A percentile compares a stretch with the other conserved stretches of the same genome.
Evolutionary conservation across 2,113 vertebrate genomes (phyloP).

Genomic region (Lycocorax pyrrhopterus): DNA sequence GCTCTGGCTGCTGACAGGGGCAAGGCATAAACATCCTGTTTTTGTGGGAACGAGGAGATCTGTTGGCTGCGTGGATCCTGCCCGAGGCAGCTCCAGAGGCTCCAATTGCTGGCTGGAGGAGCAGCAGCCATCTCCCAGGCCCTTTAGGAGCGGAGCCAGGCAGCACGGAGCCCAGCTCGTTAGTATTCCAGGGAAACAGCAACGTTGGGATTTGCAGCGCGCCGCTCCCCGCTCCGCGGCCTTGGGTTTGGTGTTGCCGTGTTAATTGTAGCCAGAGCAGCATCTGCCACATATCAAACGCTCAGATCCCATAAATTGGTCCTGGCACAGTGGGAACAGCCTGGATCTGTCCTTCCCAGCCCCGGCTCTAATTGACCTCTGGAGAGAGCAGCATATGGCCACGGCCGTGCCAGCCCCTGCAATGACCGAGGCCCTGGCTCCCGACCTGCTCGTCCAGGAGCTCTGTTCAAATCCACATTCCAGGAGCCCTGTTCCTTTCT

Average conservation of each 20-base stretch:
- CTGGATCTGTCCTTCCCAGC: not conserved
- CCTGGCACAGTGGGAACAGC: not conserved
- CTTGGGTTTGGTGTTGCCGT: not conserved
- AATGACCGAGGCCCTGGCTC: accelerated
- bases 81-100: not conserved
- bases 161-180: not conserved
- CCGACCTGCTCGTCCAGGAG: not conserved
- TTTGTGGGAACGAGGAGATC: not conserved
- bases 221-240: not conserved
- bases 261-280: not conserved
- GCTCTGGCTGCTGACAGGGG: not conserved
- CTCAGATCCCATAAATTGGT: not conserved
- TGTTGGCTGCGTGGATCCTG: not conserved
- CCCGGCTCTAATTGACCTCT: not conserved
- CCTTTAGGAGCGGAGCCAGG: not conserved
- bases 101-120: not conserved
- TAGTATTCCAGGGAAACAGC: not conserved
- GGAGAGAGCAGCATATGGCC: not conserved
- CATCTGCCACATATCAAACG: not conserved
- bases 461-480: not conserved
- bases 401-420: not conserved
- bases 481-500: not conserved
- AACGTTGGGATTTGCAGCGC: not conserved
- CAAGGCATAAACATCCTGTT: not conserved
- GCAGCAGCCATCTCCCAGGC: not conserved